Base-by-base conservation (phyloP, 2,797 vertebrate species). In the Pagetopsis macropterus region DNA sequence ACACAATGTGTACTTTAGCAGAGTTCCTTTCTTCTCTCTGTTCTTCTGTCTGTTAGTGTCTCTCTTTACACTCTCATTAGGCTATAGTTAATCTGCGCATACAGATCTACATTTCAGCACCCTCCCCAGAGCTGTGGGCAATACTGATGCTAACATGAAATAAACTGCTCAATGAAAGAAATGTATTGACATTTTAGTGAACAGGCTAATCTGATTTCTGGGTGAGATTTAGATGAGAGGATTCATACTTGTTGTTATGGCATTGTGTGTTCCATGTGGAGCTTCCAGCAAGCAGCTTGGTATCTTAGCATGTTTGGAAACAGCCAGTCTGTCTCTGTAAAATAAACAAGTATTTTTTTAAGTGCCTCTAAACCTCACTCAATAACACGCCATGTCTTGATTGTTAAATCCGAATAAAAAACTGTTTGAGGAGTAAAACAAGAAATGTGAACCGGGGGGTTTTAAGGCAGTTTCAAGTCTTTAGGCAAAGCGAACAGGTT, bases 1-100 rank as follows among this genome's bases (percentile, higher is more conserved):
- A 78, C 51, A 81, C 81, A 75, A 88, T 88, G 81, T 89, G 84
- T 78, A 82, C 76, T 84, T 74, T n/a, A 88, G 62, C 46, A 70
- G 77, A 82, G 68, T 58, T 75, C 43, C 68, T 67, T 78, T 76
- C 62, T 65, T 72, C 54, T 65, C 68, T 78, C 64, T 78, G 68
- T 72, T 65, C 71, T 50, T 51, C 68, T 66, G 57, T 72, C 61
- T 77, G 65, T 66, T 76, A 2, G 1, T 16, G 13, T 62, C 50
- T 56, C 63, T 64, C 50, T 79, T 81, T 56, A 70, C 44, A 27
- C 48, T 62, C 72, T 75, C 43, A 45, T 65, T 70, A 23, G 23
- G 23, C 23, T 23, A 61, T 55, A 61, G 67, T 55, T 72, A 6
- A 9, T 37, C 21, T 58, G 23, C 1, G 52, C 74, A 57, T 65